Conservation (phyloP, 2,113 vertebrate genomes). For the Percina caprodes region DNA sequence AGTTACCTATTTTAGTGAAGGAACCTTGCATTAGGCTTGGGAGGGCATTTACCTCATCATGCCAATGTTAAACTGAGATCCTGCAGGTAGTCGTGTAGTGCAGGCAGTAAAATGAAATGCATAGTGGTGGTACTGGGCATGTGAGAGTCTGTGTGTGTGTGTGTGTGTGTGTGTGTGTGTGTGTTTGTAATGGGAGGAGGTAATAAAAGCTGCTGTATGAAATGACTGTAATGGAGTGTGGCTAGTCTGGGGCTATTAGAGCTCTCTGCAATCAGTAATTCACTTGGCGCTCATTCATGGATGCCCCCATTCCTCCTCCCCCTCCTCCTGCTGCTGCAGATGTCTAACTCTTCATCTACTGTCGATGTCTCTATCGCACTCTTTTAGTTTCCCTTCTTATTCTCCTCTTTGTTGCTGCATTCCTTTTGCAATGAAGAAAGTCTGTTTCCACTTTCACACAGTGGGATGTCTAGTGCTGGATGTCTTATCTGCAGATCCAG, state of each 20-base stretch:
- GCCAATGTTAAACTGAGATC: conserved; percentile 22
- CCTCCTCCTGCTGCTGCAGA: conserved; percentile 51
- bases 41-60: conserved; percentile 5
- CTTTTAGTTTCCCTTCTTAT: background rate
- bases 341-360: conserved; percentile 36
- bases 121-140: conserved; percentile 46
- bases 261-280: conserved; percentile 78
- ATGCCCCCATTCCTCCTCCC: conserved; percentile 48
- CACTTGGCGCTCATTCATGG: conserved; percentile 70
- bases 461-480: conserved; percentile 43
- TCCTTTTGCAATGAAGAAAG: conserved; percentile 34
- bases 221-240: conserved; percentile 80
- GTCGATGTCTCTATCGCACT: conserved; percentile 59
- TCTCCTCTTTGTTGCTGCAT: conserved; percentile 41
- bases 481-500: conserved; percentile 59
- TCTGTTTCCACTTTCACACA: conserved; percentile 66
- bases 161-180: conserved; percentile 50
- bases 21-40: conserved; percentile 4
- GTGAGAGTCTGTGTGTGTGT: conserved; percentile 29
- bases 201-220: conserved; percentile 81
- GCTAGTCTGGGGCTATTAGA: conserved; percentile 80
- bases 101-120: conserved; percentile 40
- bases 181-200: conserved; percentile 75
- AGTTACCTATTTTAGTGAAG: background rate
- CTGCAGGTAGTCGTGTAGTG: conserved; percentile 51